Evolutionary conservation across 1,140 invertebrate genomes (phyloP), one percentile per base, ranked within the genome.

Genomic region (Anastrepha ludens): DNA sequence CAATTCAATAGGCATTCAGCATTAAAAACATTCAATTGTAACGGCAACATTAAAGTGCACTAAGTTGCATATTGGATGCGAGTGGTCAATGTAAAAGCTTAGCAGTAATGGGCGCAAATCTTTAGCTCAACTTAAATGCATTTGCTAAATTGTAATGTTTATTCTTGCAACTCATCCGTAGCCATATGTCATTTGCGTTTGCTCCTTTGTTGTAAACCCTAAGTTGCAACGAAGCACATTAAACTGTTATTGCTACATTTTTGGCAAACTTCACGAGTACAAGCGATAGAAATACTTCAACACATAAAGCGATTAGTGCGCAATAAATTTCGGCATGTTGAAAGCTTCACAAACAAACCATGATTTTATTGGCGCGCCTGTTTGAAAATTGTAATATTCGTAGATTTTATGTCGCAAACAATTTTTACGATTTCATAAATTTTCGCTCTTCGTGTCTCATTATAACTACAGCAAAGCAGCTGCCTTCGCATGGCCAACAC

Each of bases 351-450:
- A 74, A 44, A 41, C 29, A 74, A 41, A 7, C 47, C 20, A 9
- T 17, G 44, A 58, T 8, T 44, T 44, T 70, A 44, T 81, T 13
- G 44, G 74, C 47, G 47, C 47, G 13, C 17, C 13, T 41, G 47
- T 81, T 55, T 81, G 74, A 7, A 55, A 50, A 81, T 81, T 81
- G 50, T 81, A 81, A 81, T 81, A 81, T 58, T 81, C 74, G 17
- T 55, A 81, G 11, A 81, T 81, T 81, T 81, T 58, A 81, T 81
- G 74, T 55, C 47, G 47, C 74, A 13, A 11, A 50, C 9, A 55
- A 55, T 58, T 50, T 81, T 81, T 81, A 81, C 74, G 74, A 50
- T 74, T 74, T 74, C 6, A 17, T 29, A 11, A 74, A 29, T 29
- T 74, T 67, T 41, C 67, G 47, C 47, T 55, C 7, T 81, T 81